Evolutionary conservation across 2,888 invertebrate genomes (phyloP).

Genomic region (Eutolmus rufibarbis): DNA sequence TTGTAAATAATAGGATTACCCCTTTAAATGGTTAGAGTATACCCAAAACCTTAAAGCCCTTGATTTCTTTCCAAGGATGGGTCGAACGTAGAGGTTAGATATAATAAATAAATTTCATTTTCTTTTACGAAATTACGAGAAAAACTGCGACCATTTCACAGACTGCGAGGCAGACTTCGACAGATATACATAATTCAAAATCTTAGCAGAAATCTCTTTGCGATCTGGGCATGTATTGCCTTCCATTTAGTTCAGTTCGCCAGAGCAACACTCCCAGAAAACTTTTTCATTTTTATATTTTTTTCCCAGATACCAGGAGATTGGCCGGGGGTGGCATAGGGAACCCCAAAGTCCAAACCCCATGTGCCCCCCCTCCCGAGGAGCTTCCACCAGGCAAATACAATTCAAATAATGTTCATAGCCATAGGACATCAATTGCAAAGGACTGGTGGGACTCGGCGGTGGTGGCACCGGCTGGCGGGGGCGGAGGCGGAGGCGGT

Average conservation of each 20-base stretch:
- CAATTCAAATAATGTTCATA: constrained; percentile 30
- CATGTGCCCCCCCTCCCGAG: background rate
- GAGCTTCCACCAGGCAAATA: background rate
- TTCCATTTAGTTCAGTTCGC: background rate
- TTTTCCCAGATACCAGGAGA: background rate
- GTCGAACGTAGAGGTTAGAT: background rate
- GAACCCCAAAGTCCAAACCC: background rate
- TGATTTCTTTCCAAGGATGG: no score
- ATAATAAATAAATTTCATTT: background rate
- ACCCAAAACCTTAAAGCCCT: no score
- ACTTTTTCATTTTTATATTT: background rate
- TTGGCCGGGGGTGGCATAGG: background rate
- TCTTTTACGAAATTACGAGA: background rate
- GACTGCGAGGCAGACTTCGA: background rate
- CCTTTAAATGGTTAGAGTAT: no score
- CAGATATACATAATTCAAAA: background rate
- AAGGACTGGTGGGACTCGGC: background rate
- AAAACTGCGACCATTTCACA: background rate
- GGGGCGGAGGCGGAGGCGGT: background rate
- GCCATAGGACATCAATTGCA: constrained; percentile 37
- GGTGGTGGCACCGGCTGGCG: background rate
- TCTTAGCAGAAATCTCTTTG: background rate
- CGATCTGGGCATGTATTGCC: background rate
- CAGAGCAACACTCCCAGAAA: background rate
- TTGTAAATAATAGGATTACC: no score